phyloP scores from a whole-genome alignment of 2,113 vertebrate genomes.

The Pan troglodytes region DNA sequence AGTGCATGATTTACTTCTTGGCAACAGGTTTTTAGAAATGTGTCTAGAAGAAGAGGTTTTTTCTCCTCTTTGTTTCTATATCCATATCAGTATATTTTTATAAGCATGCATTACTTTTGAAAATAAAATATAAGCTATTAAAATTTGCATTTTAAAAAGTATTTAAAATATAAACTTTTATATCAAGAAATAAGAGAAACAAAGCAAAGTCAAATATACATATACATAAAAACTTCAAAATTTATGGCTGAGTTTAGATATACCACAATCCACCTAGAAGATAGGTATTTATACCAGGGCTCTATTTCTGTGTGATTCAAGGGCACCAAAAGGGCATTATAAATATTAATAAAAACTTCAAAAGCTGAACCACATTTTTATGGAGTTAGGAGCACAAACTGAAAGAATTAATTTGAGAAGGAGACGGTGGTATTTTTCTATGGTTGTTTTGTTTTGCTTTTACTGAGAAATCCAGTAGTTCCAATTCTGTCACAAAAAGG shows the following conservation, averaged over 20 bases:
- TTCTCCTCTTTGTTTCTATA: conserved; percentile 13
- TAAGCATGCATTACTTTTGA: conserved; percentile 54
- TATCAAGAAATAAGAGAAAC: conserved; percentile 40
- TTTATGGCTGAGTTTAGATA: conserved; percentile 56
- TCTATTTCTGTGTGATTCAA: conserved; percentile 73
- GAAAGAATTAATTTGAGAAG: conserved; percentile 72
- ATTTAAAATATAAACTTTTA: conserved; percentile 44
- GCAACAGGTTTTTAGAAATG: conserved; percentile 39
- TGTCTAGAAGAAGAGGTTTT: neutral
- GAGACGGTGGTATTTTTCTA: conserved; percentile 63
- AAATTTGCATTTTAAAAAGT: conserved; percentile 66
- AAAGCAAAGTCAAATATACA: conserved; percentile 52
- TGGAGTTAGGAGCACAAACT: conserved; percentile 72
- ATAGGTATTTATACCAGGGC: conserved; percentile 54
- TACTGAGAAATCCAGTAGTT: conserved; percentile 53
- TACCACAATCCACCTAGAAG: conserved; percentile 49
- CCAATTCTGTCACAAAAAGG: conserved; percentile 59
- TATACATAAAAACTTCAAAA: conserved; percentile 45
- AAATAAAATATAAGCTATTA: conserved; percentile 67
- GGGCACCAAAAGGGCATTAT: conserved; percentile 69
- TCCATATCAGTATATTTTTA: conserved; percentile 26
- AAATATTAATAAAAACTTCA: conserved; percentile 81
- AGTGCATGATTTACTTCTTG: conserved; percentile 7
- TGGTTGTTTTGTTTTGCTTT: conserved; percentile 69
- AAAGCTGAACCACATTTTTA: conserved; percentile 73